Evolutionary conservation across 2,113 vertebrate species (phyloP), one percentile per base, ranked within the genome.

Genomic region (Ictalurus furcatus): DNA sequence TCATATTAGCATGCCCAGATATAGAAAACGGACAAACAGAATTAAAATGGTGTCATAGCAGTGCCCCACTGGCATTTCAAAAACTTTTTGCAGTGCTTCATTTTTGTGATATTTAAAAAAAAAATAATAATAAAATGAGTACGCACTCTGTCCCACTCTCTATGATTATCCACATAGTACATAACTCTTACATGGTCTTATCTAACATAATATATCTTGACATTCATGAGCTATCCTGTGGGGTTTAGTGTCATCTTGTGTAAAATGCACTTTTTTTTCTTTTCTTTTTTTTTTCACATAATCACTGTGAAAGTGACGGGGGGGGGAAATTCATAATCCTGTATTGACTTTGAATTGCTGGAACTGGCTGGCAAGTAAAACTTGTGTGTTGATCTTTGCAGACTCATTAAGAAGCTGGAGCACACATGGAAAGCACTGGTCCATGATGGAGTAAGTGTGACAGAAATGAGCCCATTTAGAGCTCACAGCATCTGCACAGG

Each of bases 401-500:
- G 98, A 91, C 95, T 99, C 89, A 98, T 98, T 91, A 99, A 99
- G 96, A 99, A 99, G 93, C 92, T 99, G 83, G 98, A 99, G 84
- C 98, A 99, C 90, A 97, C 98, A 11, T 99, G 98, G 98, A 99
- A 99, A 93, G 98, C 98, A 23, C 97, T 99, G 3, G 98, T 99
- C 85, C 97, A 99, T 0, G 98, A 99, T 0, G 98, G 98, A 95
- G 98, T 99, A 93, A 97, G 98, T 96, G 21, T 81, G 44, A 73
- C 54, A 71, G 30, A 34, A 40, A 14, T 1, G 44, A 59, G 54
- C 71, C 25, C 17, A 6, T 76, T 28, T 74, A 17, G 23, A 59
- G 34, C 6, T 40, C 71, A n/a, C 34, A 76, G 58, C 56, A 61
- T 76, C 34, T 59, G 54, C 71, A 44, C 21, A 44, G 54, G 6